Conservation (phyloP, 30 jellyfish, hydroid and myxozoan genomes). For the Hydractinia echinata region DNA sequence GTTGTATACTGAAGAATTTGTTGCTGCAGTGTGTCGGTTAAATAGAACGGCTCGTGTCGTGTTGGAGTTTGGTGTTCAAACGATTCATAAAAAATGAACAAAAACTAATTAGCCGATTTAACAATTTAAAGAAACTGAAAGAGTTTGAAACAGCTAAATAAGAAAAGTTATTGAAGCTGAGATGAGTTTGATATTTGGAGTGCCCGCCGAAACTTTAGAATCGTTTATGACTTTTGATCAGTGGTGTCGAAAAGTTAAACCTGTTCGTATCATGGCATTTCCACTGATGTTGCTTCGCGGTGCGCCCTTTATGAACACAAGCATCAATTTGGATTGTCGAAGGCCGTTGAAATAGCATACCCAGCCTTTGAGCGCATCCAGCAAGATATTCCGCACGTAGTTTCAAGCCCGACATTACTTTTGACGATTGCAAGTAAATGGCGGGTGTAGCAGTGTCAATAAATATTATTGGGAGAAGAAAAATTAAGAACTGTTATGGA, state of each 20-base stretch:
- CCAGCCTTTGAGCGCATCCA: constrained; percentile 1
- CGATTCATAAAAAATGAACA: constrained; percentile 11
- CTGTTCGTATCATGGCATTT: not conserved
- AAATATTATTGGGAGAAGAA: not conserved
- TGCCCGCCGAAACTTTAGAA: not conserved
- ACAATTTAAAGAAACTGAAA: constrained; percentile 2
- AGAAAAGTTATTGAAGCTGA: not conserved
- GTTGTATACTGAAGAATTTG: not conserved
- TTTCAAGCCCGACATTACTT: constrained; percentile 1
- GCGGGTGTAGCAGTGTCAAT: not conserved
- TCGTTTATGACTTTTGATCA: not conserved
- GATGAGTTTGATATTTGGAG: constrained; percentile 14
- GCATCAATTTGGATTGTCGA: not conserved
- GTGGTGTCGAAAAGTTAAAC: constrained; percentile 5
- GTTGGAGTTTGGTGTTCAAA: not conserved
- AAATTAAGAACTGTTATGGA: no score
- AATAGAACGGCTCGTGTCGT: constrained; percentile 8
- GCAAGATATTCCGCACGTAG: not conserved
- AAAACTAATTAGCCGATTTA: not conserved
- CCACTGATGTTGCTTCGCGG: not conserved
- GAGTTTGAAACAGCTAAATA: not conserved
- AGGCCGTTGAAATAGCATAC: not conserved
- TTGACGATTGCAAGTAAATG: not conserved
- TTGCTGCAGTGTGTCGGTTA: not conserved
- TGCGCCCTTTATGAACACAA: not conserved